These are phyloP conservation scores for Montipora cactus DNA, from an alignment of 64 coral and sea anemone species.

Conservation along the genomic window DNA sequence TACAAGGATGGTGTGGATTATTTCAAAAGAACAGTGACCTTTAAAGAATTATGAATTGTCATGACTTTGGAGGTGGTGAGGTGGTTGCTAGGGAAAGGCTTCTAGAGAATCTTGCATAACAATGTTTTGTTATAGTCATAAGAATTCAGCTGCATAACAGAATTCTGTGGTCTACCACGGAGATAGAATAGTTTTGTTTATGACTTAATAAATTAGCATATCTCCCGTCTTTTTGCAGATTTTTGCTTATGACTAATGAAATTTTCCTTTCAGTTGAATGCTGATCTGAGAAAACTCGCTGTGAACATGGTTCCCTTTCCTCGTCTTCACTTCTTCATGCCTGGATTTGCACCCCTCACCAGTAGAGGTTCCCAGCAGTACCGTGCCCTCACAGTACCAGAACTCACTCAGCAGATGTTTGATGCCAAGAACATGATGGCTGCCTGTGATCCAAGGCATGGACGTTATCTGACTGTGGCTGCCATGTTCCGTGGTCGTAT, in stretches of 20 bases:
- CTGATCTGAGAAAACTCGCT: constrained; percentile 66
- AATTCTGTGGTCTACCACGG: too few relatives aligned
- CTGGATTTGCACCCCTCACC: constrained; percentile 75
- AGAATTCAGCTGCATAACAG: too few relatives aligned
- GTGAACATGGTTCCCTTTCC: constrained; percentile 81
- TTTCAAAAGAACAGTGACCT: too few relatives aligned
- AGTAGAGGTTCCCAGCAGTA: constrained; percentile 78
- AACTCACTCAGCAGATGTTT: constrained; percentile 80
- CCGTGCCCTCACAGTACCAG: constrained; percentile 69
- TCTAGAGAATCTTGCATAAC: too few relatives aligned
- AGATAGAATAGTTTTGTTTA: too few relatives aligned
- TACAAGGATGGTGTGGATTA: too few relatives aligned
- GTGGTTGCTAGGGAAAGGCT: too few relatives aligned
- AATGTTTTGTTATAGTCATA: too few relatives aligned
- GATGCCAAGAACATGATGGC: constrained; percentile 87
- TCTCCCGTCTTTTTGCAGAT: too few relatives aligned
- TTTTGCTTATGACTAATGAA: neutral
- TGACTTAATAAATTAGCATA: too few relatives aligned
- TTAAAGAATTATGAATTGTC: too few relatives aligned
- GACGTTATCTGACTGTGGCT: constrained; percentile 70
- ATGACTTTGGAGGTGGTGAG: too few relatives aligned
- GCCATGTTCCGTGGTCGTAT: constrained; percentile 79
- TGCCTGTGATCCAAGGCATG: constrained; percentile 73
- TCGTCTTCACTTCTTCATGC: constrained; percentile 81
- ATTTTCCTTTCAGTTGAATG: constrained; percentile 44